Conservation (phyloP, 2,113 vertebrate species). For the Candoia aspera region DNA sequence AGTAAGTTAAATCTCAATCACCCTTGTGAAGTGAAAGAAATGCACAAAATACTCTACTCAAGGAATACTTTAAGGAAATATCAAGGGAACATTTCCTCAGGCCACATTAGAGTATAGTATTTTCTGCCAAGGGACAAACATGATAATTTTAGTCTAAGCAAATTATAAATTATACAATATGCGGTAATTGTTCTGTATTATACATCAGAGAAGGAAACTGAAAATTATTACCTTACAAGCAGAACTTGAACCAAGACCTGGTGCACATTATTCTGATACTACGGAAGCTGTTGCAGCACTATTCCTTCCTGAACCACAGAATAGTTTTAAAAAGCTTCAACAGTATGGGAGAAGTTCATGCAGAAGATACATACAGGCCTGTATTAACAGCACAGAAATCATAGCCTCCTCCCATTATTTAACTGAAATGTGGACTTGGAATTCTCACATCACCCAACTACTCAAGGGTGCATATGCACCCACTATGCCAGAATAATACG, state of each 20-base stretch:
- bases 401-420: not conserved
- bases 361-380: not conserved
- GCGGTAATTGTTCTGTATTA: not conserved
- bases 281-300: not conserved
- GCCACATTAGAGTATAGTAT: conserved; percentile 43
- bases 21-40: conserved; percentile 39
- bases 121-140: conserved; percentile 50
- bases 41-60: conserved; percentile 30
- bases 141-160: conserved; percentile 14
- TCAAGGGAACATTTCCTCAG: conserved; percentile 33
- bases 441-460: not conserved
- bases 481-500: not conserved
- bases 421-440: not conserved
- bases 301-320: not conserved
- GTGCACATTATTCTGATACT: not conserved
- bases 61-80: conserved; percentile 36
- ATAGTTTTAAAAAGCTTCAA: not conserved
- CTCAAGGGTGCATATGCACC: not conserved
- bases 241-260: not conserved
- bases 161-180: not conserved
- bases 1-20: conserved; percentile 46
- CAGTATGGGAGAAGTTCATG: not conserved
- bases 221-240: not conserved
- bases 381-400: not conserved
- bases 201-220: not conserved